A percentile compares a stretch with the other conserved stretches of the same genome.
These are phyloP conservation scores for Lysandra coridon DNA, from an alignment of 2,888 invertebrate genomes.

Conservation along the genomic window DNA sequence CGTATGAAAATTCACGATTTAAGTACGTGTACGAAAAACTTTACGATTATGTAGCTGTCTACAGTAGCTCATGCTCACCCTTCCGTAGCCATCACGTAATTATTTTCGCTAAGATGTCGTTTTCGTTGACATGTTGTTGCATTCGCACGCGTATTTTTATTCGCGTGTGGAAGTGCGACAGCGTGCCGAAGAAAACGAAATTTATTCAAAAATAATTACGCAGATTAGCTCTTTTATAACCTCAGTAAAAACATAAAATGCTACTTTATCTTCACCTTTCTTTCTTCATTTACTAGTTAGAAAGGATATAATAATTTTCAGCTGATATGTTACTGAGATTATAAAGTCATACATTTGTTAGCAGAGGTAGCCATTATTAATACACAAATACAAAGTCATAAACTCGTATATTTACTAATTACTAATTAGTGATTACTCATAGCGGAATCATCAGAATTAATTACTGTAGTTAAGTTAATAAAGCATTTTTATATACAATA, in stretches of 20 bases:
- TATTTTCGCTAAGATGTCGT: background rate
- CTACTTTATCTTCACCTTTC: no score
- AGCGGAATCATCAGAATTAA: background rate
- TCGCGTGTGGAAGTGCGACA: background rate
- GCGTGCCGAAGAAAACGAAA: background rate
- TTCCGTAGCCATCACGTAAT: background rate
- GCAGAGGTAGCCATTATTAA: background rate
- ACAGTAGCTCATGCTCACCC: background rate
- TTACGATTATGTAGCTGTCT: background rate
- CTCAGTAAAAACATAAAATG: background rate
- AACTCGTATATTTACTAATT: background rate
- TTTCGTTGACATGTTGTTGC: background rate
- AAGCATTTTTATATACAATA: conserved; percentile 1
- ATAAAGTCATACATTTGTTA: background rate
- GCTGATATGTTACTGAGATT: background rate
- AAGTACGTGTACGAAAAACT: no score
- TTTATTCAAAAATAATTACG: background rate
- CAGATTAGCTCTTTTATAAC: background rate
- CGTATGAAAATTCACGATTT: no score
- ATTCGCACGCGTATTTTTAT: background rate
- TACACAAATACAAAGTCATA: background rate
- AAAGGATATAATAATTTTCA: background rate
- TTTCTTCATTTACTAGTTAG: background rate
- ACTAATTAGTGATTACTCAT: conserved; percentile 3
- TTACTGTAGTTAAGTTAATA: background rate